Conservation (phyloP, 2,888 invertebrate genomes). For the Trissolcus brochymenae region DNA sequence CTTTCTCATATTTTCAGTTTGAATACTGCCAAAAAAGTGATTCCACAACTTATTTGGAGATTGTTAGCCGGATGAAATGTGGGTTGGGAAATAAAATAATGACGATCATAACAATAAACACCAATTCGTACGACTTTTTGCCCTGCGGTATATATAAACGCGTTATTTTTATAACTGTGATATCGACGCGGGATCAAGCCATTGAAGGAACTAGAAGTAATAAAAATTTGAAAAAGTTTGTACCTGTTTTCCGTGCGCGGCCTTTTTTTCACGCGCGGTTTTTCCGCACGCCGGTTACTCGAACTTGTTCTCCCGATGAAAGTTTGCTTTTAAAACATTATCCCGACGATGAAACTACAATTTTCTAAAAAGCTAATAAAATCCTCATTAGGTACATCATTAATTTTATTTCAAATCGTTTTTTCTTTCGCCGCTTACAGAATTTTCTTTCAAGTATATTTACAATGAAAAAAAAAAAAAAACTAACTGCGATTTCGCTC, state of each 20-base stretch:
- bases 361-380: conserved; percentile 52
- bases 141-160: conserved; percentile 18
- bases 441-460: too few relatives aligned
- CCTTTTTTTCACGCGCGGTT: conserved; percentile 25
- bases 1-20: too few relatives aligned
- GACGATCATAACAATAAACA: conserved; percentile 27
- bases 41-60: conserved; percentile 12
- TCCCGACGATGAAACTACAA: conserved; percentile 41
- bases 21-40: background rate
- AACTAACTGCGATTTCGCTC: too few relatives aligned
- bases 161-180: conserved; percentile 23
- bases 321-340: conserved; percentile 38
- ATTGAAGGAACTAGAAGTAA: conserved; percentile 39
- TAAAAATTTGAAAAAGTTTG: conserved; percentile 48
- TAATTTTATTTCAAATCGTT: conserved; percentile 22
- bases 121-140: conserved; percentile 15
- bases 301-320: conserved; percentile 39
- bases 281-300: conserved; percentile 23
- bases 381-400: conserved; percentile 40
- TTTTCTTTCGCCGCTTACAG: too few relatives aligned
- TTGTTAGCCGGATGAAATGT: conserved; percentile 6
- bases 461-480: too few relatives aligned
- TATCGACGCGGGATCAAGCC: conserved; percentile 37
- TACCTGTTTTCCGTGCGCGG: conserved; percentile 33
- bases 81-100: conserved; percentile 10